Evolutionary conservation across 2,113 vertebrate genomes (phyloP), one percentile per base, ranked within the genome.

Genomic region (Peromyscus californicus): DNA sequence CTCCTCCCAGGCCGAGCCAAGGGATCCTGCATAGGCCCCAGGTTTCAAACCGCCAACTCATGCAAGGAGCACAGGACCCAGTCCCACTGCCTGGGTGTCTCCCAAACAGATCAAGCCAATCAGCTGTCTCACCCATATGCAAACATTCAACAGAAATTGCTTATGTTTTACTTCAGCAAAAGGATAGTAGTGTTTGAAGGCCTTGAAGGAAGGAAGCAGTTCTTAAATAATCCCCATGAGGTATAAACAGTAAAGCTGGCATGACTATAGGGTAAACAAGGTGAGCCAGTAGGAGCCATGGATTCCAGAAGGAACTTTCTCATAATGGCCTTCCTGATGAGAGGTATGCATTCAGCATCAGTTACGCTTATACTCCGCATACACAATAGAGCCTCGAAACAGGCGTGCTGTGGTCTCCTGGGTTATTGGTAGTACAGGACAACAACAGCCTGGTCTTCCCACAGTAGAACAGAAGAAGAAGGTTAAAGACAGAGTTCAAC

Each of bases 281-380:
- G 17, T 5, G 26, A 16, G 1, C 8, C 15, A 13, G 33, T 1
- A 51, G 33, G 1, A 31, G 57, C n/a, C 59, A 69, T 13, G 33
- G 51, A 8, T 59, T 65, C 51, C n/a, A 3, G 22, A 16, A 72
- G 42, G 42, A 80, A 48, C 12, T n/a, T 45, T 36, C 39, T 78
- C 2, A 0, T 6, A 39, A 26, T 21, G 2, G 2, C 24, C 22
- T 72, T 1, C 0, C 51, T 57, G 39, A 7, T 21, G 24, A n/a
- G 1, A 93, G 13, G 11, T 15, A 36, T 51, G 7, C 22, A 29
- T 8, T 61, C 59, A 54, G 16, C 24, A 26, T n/a, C 26, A 15
- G 10, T 21, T n/a, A 70, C 31, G 17, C 39, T 72, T 39, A 19
- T 9, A 13, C 31, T 39, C 1, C 36, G 4, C 39, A 80, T 17